Evolutionary conservation across 2,113 vertebrate genomes (phyloP), one percentile per base, ranked within the genome.

Genomic region (Microcebus jonahi): DNA sequence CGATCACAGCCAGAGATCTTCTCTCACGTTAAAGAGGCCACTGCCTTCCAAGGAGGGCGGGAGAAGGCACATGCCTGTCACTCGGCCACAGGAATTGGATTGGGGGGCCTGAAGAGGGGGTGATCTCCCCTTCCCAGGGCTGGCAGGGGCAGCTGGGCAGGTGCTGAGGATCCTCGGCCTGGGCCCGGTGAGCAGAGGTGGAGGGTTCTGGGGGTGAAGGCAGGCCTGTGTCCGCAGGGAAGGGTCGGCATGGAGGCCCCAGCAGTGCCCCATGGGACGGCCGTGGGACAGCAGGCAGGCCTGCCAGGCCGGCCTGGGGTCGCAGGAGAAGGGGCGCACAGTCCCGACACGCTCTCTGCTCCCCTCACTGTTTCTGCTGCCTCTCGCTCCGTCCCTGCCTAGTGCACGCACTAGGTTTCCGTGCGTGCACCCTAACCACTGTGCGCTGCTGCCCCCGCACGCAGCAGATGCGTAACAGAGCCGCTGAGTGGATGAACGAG

Each of bases 321-420:
- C 61, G 5, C 39, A 59, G 18, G 23, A 39, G 36, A 59, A 27
- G 29, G 1, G 2, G 8, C 18, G 8, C 1, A 21, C 42, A 25
- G 10, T 9, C 31, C 11, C 7, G 1, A 39, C 6, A 0, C 0
- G 0, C 25, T n/a, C 31, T 59, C 70, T 10, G 14, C 50, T 63
- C 34, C 11, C 59, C 34, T 25, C 31, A 39, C 63, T 57, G 5
- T 42, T 20, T 61, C 12, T 67, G 36, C 68, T 50, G 76, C 25
- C 36, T 23, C 53, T 68, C 36, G 12, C 21, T 25, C 23, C 5
- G 0, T 53, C 45, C 1, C 2, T 0, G 21, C 14, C 75, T 42
- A 42, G 42, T 42, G 42, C 42, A 42, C 5, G 11, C 39, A 36
- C n/a, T n/a, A 2, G 61, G 29, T 70, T 25, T 27, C 12, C 31